Evolutionary conservation across 2,888 invertebrate genomes (phyloP), one percentile per base, ranked within the genome.

Genomic region (Apotomis capreana): DNA sequence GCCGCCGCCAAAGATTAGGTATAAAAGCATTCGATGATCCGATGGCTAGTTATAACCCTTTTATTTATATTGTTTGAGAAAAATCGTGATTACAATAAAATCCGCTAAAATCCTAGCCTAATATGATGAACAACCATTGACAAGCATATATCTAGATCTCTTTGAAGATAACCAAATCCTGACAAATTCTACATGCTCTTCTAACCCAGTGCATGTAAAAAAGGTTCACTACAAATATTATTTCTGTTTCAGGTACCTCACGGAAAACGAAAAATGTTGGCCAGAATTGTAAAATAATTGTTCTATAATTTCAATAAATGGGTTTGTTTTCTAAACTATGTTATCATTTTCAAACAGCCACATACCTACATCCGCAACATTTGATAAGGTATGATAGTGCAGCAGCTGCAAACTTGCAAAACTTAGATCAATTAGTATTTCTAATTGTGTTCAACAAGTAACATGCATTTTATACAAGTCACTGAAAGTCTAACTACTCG

Each of bases 401-500:
- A 44, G 9, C 59, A 52, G 51, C 51, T 49, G 40, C 6, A 15
- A 40, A 40, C 40, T 54, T n/a, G 37, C 54, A 40, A 52, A 58
- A 49, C 26, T 46, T 65, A 46, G 44, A 52, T 9, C 54, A 60
- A 40, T 73, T 49, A n/a, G 15, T 44, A 36, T 26, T 51, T 6
- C 44, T 44, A 5, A 13, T 15, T 4, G 4, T 13, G 49, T 37
- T 49, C 15, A 49, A 57, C 55, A 36, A 54, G 4, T 46, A 83
- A 74, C 74, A 93, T 93, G 93, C 84, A 83, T 78, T 91, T 90
- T 77, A 84, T 93, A 74, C 76, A 88, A n/a, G 75, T 94, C 46
- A 87, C 84, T 13, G 91, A 92, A 78, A 80, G 85, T 44, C 90
- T 90, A 77, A 85, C 87, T 12, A 85, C 84, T 15, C 86, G 85